Base-by-base conservation (phyloP, 2,113 vertebrate genomes). In the Anolis carolinensis region DNA sequence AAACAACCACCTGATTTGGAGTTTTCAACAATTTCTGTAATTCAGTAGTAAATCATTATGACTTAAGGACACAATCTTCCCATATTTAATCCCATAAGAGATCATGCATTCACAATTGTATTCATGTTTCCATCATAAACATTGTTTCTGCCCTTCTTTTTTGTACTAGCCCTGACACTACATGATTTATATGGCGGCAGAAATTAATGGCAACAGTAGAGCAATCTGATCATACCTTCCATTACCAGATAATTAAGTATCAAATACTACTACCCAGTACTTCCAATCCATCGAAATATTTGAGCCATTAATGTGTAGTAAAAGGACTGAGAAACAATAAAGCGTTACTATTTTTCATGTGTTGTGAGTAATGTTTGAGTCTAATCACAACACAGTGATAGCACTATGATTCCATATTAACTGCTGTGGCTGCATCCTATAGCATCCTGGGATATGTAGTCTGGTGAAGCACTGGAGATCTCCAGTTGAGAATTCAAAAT, bases 21-120 rank as follows among this genome's bases (percentile, higher is more conserved):
- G 34, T 84, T 94, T 92, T 94, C 88, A 92, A 79, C 50, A 93
- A 90, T 93, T 95, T 95, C 77, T 90, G 55, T 89, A 92, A 87
- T 91, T 93, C 83, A 86, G 84, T 48, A 90, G 87, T 93, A 94
- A 94, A 93, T 94, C 84, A 92, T 90, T 88, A 62, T 86, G 86
- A 91, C 71, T 89, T 90, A 18, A 59, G 82, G 94, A 91, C 78
- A 90, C 9, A 89, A 81, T 86, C 92, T 93, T 94, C 84, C 75
- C 39, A 70, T 89, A 90, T 95, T 93, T 94, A 88, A 87, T 87
- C 85, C 4, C n/a, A 10, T 55, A 83, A 52, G 5, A 92, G 18
- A 89, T 71, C 36, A 55, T 78, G 81, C 83, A 93, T 95, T 93
- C 21, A 87, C 91, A 92, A 62, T 79, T 85, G 36, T 44, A 2